Base-by-base conservation (phyloP, 1,140 invertebrate species). In the Zaprionus kolodkinae region DNA sequence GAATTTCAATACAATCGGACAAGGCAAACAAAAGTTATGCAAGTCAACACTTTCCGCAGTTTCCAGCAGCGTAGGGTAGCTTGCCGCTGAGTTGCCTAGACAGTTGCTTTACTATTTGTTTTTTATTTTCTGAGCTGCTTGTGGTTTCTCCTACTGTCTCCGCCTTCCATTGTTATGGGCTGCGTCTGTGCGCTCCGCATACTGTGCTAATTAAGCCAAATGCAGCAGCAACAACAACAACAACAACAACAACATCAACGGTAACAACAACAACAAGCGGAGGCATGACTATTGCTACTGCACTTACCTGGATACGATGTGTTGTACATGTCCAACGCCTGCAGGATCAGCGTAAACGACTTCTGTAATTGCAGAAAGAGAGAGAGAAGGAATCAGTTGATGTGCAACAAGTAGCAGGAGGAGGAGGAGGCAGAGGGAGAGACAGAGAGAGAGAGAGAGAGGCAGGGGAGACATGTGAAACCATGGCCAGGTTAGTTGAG, bases 271-370 rank as follows among this genome's bases (percentile, higher is more conserved):
- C 50, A 10, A 38, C 25, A 21, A 3, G 15, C 54, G 50, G 43
- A 69, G 64, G 48, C 70, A 35, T 21, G 70, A 62, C 79, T 79
- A 81, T 89, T 89, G 85, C 85, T 72, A 89, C 85, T 81, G 85
- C 85, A 92, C 92, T 95, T 93, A 96, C 95, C 94, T 87, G 95
- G 94, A 83, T 94, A 93, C 64, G 95, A 94, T 86, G 94, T 95
- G 92, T 96, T 96, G 93, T 94, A 95, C 93, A 96, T 95, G 93
- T 98, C 96, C 94, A 96, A 95, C 69, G 97, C 97, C 94, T 98
- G 97, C 77, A 98, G 94, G 76, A 98, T 97, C 88, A 98, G 94
- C 79, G 97, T 97, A 93, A 98, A 98, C 75, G 97, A 97, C 93
- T 97, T 96, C 97, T 98, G 96, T 75, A 88, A 88, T 88, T 88